Base-by-base conservation (phyloP, 1,140 invertebrate genomes). In the Drosophila pachea region DNA sequence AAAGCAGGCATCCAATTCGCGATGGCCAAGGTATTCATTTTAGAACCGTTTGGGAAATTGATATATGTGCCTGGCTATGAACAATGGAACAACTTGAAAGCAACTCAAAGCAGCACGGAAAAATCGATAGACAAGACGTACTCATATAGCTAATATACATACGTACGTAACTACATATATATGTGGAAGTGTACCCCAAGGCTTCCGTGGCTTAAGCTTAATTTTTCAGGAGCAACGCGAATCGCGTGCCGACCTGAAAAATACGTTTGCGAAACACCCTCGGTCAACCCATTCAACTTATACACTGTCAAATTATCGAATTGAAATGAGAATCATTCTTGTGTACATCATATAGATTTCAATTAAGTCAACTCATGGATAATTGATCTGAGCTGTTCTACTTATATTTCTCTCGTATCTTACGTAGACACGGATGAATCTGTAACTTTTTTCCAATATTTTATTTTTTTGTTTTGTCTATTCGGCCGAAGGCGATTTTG, bases 221-320 rank as follows among this genome's bases (percentile, higher is more conserved):
- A 47, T 67, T 36, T 33, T 33, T 38, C 32, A 63, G 64, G 35
- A 47, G 67, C 42, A 56, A 42, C 61, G 35, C 29, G 48, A 73
- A 59, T 76, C 64, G 77, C 77, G 73, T 79, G 76, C 52, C 45
- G 55, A 48, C 45, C 33, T 14, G 36, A 45, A 22, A 22, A 48
- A 62, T 73, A 55, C 48, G 74, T 64, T 50, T 50, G 52, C 50
- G 16, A 53, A 36, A 40, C 54, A 36, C 54, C 69, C 11, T 8
- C 54, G n/a, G 12, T 11, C 38, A 40, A 11, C 52, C 31, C 42
- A 40, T 22, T 32, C 7, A 33, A 63, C 48, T 53, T 58, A 59
- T 48, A 33, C 43, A 33, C 47, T 36, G 35, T 36, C 11, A 7
- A n/a, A n/a, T 5, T 3, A 5, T n/a, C 6, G 4, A 40, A 40